Base-by-base conservation (phyloP, 2,797 vertebrate species). In the Neosilurus mollespiculum region DNA sequence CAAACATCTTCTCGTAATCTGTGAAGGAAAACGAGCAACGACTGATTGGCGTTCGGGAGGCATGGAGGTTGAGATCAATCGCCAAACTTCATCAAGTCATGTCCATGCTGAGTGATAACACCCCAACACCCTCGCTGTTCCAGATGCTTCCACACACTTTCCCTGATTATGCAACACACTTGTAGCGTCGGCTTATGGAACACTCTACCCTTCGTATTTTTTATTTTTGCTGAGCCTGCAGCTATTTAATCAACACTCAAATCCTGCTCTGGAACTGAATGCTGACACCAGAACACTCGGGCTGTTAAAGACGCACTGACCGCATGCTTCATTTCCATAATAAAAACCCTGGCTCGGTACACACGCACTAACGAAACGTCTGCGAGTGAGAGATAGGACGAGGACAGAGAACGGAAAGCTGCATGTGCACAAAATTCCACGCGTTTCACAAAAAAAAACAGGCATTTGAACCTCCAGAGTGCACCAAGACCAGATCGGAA, bases 1-100 rank as follows among this genome's bases (percentile, higher is more conserved):
- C 98, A 92, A 99, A 99, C 98, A 99, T 99, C 94, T 98, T 99
- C 93, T 99, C 98, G 0, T 99, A 99, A 92, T 99, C 98, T 99
- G 90, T 0, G 51, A 88, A 83, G 37, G 76, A 70, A 62, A 76
- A 64, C 34, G 37, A 30, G 26, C 34, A 54, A 64, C 58, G 24
- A 64, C 10, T 76, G 65, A 83, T 85, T 79, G 70, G 56, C 20
- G 59, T 51, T 15, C 37, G 49, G 14, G 79, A 56, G 34, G 14
- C 34, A 76, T 71, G 14, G 64, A 16, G 66, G 3, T 12, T 5
- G 18, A 69, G 18, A 4, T 22, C 4, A 26, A 49, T 16, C 67
- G 7, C 67, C 51, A 53, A 22, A 78, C 75, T 78, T 76, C 76
- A 86, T 87, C 77, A 67, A 81, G 84, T 37, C 81, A 76, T 84